Evolutionary conservation across 2,113 vertebrate species (phyloP).

Genomic region (Mesitornis unicolor): DNA sequence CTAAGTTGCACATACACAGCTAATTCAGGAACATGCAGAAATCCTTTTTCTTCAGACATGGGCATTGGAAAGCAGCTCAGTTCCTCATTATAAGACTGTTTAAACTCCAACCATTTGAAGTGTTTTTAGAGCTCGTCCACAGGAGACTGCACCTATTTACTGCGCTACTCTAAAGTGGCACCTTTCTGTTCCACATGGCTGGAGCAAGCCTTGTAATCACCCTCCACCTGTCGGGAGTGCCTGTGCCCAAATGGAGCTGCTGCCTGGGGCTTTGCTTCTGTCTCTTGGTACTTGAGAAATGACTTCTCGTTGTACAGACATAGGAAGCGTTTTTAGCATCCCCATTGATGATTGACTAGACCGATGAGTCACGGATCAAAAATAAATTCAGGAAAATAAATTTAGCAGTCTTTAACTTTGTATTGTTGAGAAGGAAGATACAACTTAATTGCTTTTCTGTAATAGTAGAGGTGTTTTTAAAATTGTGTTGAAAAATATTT

Average conservation of each 20-base stretch:
- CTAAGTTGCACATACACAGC: accelerated
- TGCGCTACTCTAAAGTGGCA: neutral
- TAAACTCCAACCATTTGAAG: neutral
- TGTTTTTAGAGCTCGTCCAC: neutral
- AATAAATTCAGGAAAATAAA: neutral
- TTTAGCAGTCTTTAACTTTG: neutral
- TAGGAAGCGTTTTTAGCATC: neutral
- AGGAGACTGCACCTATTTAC: neutral
- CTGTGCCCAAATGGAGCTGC: neutral
- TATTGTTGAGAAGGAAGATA: neutral
- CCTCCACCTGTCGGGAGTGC: neutral
- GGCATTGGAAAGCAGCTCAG: neutral
- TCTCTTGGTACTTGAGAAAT: neutral
- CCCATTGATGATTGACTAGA: neutral
- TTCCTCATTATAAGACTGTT: neutral
- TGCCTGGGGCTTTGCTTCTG: neutral
- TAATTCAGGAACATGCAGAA: accelerated
- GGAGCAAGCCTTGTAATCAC: neutral
- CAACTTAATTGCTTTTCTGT: neutral
- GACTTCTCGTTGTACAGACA: neutral
- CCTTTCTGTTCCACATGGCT: neutral
- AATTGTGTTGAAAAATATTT: neutral
- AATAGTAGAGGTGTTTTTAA: neutral
- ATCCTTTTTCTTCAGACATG: neutral
- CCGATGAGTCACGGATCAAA: neutral